Evolutionary conservation across 2,888 invertebrate species (phyloP).

Genomic region (Agrotis puta): DNA sequence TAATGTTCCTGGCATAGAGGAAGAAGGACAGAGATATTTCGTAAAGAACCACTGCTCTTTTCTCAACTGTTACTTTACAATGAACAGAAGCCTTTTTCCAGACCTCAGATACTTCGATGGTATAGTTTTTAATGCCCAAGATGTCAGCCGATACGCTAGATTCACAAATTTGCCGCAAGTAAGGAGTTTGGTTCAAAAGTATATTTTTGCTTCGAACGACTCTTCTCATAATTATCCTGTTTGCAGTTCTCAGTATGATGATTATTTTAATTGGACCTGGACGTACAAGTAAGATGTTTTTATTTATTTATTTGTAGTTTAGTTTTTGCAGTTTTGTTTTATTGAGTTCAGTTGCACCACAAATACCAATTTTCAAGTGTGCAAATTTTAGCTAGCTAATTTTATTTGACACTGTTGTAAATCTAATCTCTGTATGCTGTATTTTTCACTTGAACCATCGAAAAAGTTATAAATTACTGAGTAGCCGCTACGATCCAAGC

Average conservation of each 20-base stretch:
- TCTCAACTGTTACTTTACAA: conserved; percentile 81
- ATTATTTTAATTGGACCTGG: conserved; percentile 88
- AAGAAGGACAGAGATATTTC: conserved; percentile 76
- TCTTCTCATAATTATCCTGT: conserved; percentile 83
- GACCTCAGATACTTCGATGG: conserved; percentile 82
- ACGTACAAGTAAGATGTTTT: conserved; percentile 78
- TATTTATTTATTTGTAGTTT: too few species aligned
- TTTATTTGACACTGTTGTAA: too few species aligned
- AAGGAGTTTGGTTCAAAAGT: conserved; percentile 79
- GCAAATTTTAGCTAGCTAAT: too few species aligned
- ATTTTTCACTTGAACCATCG: too few species aligned
- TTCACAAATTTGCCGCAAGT: conserved; percentile 65
- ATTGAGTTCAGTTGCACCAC: too few species aligned
- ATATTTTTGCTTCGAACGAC: conserved; percentile 82
- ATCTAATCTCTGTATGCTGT: too few species aligned
- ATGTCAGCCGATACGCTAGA: conserved; percentile 65
- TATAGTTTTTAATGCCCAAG: conserved; percentile 79
- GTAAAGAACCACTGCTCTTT: conserved; percentile 70
- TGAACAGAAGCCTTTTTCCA: conserved; percentile 74
- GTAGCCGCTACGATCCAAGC: neutral
- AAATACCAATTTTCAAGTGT: too few species aligned
- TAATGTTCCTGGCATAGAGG: conserved; percentile 67
- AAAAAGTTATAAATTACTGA: too few species aligned
- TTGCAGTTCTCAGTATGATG: conserved; percentile 77
- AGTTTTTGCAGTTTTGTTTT: too few species aligned